Evolutionary conservation across 2,888 invertebrate species (phyloP), one percentile per base, ranked within the genome.

Genomic region (Epinotia ramella): DNA sequence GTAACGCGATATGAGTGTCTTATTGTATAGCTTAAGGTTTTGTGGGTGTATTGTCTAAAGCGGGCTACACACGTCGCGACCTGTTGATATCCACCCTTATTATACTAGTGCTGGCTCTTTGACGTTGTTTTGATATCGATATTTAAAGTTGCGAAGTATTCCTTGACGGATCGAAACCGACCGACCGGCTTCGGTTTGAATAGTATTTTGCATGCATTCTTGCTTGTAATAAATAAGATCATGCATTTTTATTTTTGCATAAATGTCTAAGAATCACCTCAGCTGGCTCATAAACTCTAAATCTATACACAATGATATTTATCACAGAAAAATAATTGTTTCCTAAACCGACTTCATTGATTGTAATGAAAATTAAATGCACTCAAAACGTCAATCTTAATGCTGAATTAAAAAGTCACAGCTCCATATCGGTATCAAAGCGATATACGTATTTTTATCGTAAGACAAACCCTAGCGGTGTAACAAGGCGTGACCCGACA

Each of bases 61-160:
- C 79, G 79, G 60, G 79, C 73, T 79, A 76, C 77, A 74, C 80
- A 80, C 78, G 84, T 83, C 81, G 86, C 84, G 85, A 92, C 92
- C 92, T 92, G 92, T 92, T 92, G 92, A 91, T 87, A 88, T 87
- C 80, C 83, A 84, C 83, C 86, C 88, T 88, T 87, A 87, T 84
- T 79, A 84, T 83, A 85, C 85, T 83, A 88, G 88, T 87, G 89
- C 80, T 82, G 87, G 77, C 73, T 74, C 65, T 77, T 44, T 77
- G 60, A 57, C 64, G 60, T 40, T 33, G 66, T 12, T 33, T 9
- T 9, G 3, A 44, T 77, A 65, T 77, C 80, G 78, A 79, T 74
- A 53, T 75, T 76, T 57, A 44, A 62, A 65, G 9, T 20, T 11
- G 18, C 5, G 11, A 44, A 20, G 18, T 40, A 40, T 40, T 33